Evolutionary conservation across 1,140 invertebrate species (phyloP), one percentile per base, ranked within the genome.

Genomic region (Charaxes varanes): DNA sequence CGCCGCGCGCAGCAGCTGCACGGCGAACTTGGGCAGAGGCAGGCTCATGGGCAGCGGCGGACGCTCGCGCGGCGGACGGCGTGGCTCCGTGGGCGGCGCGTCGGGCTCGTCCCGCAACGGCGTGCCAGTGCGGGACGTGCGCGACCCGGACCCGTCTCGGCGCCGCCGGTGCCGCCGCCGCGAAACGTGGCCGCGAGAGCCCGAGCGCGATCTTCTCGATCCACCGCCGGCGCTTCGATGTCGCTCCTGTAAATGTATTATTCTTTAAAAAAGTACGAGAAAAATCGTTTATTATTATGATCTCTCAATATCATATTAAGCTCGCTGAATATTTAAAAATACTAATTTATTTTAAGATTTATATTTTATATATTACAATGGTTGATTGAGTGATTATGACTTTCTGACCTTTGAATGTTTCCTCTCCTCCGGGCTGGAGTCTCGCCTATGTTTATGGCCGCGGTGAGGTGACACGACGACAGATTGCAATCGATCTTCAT

Each of bases 91-190:
- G 2, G 92, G 92, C 38, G 87, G 76, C 26, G 90, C 91, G 59
- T 94, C 93, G 1, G 92, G 93, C 60, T 95, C 94, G 73, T 95
- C 93, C 50, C 92, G 92, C 10, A 95, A 78, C 5, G 94, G 93
- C 3, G 93, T 95, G 5, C 93, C 93, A 3, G 93, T 92, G 35
- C 93, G 76, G 2, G 91, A 93, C 24, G 47, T 30, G 1, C 53
- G 53, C 6, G 62, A 70, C 2, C 51, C 62, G 0, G 66, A 70
- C 1, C 63, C 64, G 21, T 70, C 68, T 19, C 61, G 67, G 3
- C 62, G 64, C 17, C 70, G 56, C 2, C 72, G 63, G 40, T 76
- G 73, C 1, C 65, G 53, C 11, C 71, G 57, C 6, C 76, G 59
- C 3, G 51, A 45, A 1, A 32, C 45, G 34, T 71, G 67, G 4